Percentiles rank a stretch among this genome's conserved stretches.
Conservation (phyloP, 2,113 vertebrate species). For the Rhynchomys soricoides region DNA sequence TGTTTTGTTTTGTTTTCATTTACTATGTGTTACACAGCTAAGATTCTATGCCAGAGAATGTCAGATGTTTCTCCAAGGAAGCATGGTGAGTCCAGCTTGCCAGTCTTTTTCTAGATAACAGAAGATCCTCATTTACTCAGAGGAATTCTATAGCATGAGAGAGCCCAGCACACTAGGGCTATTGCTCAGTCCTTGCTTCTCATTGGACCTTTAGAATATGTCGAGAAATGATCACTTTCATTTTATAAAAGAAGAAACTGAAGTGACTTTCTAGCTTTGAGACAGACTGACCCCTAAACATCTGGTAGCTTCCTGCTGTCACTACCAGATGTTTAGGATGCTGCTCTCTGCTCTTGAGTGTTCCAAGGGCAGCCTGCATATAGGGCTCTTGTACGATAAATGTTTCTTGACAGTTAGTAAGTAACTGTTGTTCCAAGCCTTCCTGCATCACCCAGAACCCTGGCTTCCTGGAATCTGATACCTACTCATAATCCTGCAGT, state of each 20-base stretch:
- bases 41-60: neutral
- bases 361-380: neutral
- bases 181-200: neutral
- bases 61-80: neutral
- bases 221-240: neutral
- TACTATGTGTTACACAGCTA: neutral
- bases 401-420: neutral
- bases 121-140: neutral
- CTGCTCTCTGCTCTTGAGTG: neutral
- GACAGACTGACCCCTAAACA: neutral
- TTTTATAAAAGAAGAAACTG: neutral
- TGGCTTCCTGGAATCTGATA: neutral
- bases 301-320: neutral
- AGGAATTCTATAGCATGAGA: neutral
- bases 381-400: neutral
- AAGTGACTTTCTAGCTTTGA: neutral
- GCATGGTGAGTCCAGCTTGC: neutral
- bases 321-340: neutral
- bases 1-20: neutral
- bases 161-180: neutral
- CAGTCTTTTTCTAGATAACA: neutral
- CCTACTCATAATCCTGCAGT: accelerated
- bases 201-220: neutral
- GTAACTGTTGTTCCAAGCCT: neutral
- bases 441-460: neutral